phyloP scores from a whole-genome alignment of 2,888 invertebrate species.

The Nasonovia ribisnigri region DNA sequence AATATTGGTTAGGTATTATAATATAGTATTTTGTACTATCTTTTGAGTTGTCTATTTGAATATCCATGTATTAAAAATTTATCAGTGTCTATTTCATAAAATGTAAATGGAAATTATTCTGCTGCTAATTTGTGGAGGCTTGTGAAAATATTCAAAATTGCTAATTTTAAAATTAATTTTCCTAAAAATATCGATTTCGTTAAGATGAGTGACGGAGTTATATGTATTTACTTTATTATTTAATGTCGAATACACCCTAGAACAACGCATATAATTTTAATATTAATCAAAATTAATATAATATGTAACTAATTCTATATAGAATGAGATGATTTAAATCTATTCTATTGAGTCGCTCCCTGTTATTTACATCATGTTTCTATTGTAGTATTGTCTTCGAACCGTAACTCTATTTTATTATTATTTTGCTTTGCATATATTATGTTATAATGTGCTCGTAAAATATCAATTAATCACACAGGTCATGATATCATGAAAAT shows the following conservation, averaged over 20 bases:
- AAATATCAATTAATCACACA: slow-evolving; percentile 1
- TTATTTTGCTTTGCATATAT: background rate
- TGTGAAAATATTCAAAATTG: background rate
- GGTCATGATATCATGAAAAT: background rate
- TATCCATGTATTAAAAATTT: background rate
- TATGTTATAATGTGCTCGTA: background rate
- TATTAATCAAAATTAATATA: background rate
- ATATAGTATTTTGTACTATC: background rate
- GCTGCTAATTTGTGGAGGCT: background rate
- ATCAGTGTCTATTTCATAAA: background rate
- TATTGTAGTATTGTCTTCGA: background rate
- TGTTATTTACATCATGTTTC: background rate
- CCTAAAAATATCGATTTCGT: background rate
- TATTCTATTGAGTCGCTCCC: background rate
- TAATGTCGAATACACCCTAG: background rate
- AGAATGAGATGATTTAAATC: background rate
- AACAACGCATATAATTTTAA: background rate
- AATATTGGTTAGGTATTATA: background rate
- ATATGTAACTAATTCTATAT: background rate
- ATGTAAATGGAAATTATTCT: background rate
- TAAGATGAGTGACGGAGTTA: background rate
- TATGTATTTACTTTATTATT: background rate
- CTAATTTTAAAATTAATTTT: background rate
- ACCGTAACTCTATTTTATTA: background rate
- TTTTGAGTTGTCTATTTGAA: background rate